Conservation (phyloP, 2,797 vertebrate genomes). For the Linurgus olivaceus region DNA sequence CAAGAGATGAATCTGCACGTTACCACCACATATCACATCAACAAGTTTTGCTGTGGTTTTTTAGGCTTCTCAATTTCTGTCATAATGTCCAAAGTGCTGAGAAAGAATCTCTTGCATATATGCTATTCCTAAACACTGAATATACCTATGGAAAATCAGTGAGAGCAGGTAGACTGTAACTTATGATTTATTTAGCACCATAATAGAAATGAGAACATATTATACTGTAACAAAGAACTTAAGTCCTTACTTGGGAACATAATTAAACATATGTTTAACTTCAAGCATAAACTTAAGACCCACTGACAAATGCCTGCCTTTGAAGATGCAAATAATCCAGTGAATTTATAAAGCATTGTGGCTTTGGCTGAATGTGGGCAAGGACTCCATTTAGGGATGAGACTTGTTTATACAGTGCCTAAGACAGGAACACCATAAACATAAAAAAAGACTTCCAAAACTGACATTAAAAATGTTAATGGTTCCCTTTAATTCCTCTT, state of each 20-base stretch:
- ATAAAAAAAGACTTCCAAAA: not conserved
- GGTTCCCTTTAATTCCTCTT: not conserved
- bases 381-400: not conserved
- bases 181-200: not conserved
- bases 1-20: not conserved
- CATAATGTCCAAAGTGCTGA: not conserved
- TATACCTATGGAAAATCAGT: not conserved
- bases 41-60: not conserved
- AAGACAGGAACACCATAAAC: not conserved
- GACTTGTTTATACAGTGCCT: not conserved
- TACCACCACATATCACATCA: not conserved
- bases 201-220: not conserved
- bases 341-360: not conserved
- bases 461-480: not conserved
- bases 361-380: not conserved
- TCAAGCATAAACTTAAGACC: not conserved
- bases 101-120: not conserved
- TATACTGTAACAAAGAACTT: not conserved
- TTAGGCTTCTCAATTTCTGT: not conserved
- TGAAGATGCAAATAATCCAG: not conserved
- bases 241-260: not conserved
- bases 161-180: not conserved
- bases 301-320: not conserved
- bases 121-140: not conserved
- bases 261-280: not conserved